phyloP scores from a whole-genome alignment of 2,113 vertebrate species.

The Cheilinus undulatus region DNA sequence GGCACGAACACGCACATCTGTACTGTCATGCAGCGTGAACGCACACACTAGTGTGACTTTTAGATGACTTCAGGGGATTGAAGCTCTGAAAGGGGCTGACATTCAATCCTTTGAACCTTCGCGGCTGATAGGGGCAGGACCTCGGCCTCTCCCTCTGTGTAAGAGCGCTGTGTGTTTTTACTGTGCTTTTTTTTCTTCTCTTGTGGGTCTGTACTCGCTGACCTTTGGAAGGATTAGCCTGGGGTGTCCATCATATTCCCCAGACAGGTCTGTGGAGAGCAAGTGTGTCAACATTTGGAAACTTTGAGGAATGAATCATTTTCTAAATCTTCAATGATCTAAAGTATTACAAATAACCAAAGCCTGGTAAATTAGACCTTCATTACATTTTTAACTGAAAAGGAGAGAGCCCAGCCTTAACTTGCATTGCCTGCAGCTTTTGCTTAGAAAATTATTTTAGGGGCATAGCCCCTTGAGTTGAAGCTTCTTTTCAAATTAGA shows the following conservation, averaged over 20 bases:
- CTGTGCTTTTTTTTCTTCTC: slow-evolving; percentile 37
- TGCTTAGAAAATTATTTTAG: too few relatives aligned
- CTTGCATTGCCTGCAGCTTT: too few relatives aligned
- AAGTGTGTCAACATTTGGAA: too few relatives aligned
- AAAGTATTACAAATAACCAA: too few relatives aligned
- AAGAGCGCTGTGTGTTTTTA: slow-evolving; percentile 52
- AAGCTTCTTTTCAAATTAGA: too few relatives aligned
- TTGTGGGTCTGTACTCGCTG: slow-evolving; percentile 50
- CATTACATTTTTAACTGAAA: too few relatives aligned
- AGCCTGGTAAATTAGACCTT: too few relatives aligned
- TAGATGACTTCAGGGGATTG: slow-evolving; percentile 77
- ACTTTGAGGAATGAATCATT: too few relatives aligned
- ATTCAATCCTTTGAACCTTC: slow-evolving; percentile 76
- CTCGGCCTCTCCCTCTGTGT: slow-evolving; percentile 50
- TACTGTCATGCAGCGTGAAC: slow-evolving; percentile 18
- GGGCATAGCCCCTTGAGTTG: too few relatives aligned
- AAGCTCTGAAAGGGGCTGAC: slow-evolving; percentile 71
- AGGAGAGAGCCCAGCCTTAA: too few relatives aligned
- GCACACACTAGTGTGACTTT: slow-evolving; percentile 61
- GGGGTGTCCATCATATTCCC: slow-evolving; percentile 47
- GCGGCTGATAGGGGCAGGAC: slow-evolving; percentile 59
- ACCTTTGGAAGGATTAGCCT: slow-evolving; percentile 64
- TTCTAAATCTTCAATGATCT: too few relatives aligned
- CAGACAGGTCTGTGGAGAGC: slow-evolving; percentile 15
- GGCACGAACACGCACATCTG: slow-evolving; percentile 31